Evolutionary conservation across 2,797 vertebrate species (phyloP).

Genomic region (Falco berigora): DNA sequence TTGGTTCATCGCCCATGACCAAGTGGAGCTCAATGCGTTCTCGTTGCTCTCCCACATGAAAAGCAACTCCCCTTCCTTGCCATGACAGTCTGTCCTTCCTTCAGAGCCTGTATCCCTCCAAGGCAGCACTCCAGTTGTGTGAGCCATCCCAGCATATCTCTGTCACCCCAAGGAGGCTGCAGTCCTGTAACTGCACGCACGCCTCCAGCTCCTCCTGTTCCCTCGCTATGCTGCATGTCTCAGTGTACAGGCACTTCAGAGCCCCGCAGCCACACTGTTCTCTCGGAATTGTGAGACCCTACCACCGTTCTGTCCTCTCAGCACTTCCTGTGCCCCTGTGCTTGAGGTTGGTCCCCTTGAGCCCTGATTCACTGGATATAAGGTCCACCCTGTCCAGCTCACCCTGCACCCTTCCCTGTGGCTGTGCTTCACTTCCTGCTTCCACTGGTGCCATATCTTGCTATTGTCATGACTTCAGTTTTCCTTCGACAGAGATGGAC

Average conservation of each 20-base stretch:
- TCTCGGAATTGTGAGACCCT: background rate
- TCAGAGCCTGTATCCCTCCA: background rate
- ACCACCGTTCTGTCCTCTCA: background rate
- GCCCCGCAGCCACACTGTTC: background rate
- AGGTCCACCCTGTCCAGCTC: background rate
- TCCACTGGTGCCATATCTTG: background rate
- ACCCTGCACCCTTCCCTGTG: background rate
- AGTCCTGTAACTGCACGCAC: background rate
- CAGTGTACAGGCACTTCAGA: background rate
- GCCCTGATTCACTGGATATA: background rate
- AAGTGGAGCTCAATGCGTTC: background rate
- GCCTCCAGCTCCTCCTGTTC: background rate
- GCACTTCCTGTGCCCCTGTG: background rate
- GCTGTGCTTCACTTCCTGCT: background rate
- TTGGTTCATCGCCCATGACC: background rate
- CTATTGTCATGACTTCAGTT: background rate
- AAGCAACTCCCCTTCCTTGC: background rate
- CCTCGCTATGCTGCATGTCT: background rate
- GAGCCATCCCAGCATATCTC: background rate
- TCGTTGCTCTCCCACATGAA: background rate
- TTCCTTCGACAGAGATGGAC: background rate
- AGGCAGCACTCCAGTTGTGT: background rate
- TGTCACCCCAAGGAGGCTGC: background rate
- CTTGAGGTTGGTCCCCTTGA: background rate
- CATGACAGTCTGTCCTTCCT: background rate